Percentiles rank a stretch among this genome's conserved stretches.
Conservation (phyloP, 2,888 invertebrate genomes). For the Hartigia nigra region DNA sequence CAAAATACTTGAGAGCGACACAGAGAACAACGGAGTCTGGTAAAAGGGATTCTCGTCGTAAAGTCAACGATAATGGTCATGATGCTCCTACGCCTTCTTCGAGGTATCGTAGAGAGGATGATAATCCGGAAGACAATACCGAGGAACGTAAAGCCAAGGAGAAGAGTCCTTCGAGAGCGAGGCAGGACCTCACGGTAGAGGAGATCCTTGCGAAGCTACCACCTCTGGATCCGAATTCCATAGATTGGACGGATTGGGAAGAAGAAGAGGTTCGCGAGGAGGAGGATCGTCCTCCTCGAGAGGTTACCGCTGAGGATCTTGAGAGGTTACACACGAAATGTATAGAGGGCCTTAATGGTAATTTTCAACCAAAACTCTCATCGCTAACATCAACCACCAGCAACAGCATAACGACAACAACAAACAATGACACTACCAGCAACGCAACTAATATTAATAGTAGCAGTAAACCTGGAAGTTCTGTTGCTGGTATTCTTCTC, state of each 20-base stretch:
- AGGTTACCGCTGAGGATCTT: conserved; percentile 50
- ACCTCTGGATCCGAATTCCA: conserved; percentile 72
- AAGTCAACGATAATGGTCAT: conserved; percentile 18
- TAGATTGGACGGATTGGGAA: conserved; percentile 66
- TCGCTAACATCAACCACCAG: conserved; percentile 26
- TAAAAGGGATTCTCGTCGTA: conserved; percentile 17
- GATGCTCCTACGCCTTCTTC: background rate
- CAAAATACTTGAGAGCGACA: conserved; percentile 54
- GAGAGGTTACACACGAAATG: conserved; percentile 56
- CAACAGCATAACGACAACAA: conserved; percentile 9
- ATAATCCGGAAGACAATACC: conserved; percentile 42
- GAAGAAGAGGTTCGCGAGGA: conserved; percentile 32
- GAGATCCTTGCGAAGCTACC: conserved; percentile 76
- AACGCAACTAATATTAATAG: background rate
- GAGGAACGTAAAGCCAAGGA: conserved; percentile 27
- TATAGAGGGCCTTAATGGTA: conserved; percentile 61
- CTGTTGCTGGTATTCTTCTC: background rate
- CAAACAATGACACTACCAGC: background rate
- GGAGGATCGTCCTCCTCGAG: conserved; percentile 36
- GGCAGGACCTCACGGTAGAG: conserved; percentile 67
- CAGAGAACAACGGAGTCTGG: conserved; percentile 22
- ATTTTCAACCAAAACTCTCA: conserved; percentile 56
- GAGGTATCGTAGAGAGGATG: conserved; percentile 35
- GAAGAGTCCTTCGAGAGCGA: conserved; percentile 34
- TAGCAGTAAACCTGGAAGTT: background rate